A percentile compares a stretch with the other conserved stretches of the same genome.
These are phyloP conservation scores for Cirrhinus mrigala DNA, from an alignment of 2,797 vertebrate species.

Conservation along the genomic window DNA sequence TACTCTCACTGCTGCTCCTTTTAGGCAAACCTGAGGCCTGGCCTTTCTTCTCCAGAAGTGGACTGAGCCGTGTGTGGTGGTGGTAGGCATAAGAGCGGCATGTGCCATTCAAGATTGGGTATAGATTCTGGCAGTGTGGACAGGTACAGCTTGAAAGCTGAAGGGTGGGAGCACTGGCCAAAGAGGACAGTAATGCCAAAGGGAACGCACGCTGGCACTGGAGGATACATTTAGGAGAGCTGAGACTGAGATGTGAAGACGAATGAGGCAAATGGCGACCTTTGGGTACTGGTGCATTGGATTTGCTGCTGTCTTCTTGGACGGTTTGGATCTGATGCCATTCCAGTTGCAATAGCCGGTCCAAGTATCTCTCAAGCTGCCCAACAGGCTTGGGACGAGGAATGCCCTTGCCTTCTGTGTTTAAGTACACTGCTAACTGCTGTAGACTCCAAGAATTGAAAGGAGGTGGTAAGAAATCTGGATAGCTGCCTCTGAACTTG, in stretches of 20 bases:
- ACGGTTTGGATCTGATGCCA: constrained; percentile 86
- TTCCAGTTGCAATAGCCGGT: constrained; percentile 88
- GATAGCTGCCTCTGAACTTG: constrained; percentile 74
- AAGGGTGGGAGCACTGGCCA: constrained; percentile 65
- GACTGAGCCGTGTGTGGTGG: constrained; percentile 64
- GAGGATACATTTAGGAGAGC: constrained; percentile 79
- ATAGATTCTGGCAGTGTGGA: constrained; percentile 64
- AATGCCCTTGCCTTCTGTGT: constrained; percentile 73
- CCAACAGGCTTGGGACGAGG: constrained; percentile 73
- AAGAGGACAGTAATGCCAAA: constrained; percentile 73
- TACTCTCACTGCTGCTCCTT: constrained; percentile 75
- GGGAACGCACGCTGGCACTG: constrained; percentile 82
- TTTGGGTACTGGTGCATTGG: not conserved
- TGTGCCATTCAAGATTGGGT: constrained; percentile 59
- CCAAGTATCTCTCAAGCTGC: constrained; percentile 83
- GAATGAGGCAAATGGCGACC: constrained; percentile 71
- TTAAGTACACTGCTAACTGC: constrained; percentile 82
- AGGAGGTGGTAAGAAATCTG: constrained; percentile 90
- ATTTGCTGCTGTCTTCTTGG: constrained; percentile 78
- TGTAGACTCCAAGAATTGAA: constrained; percentile 90
- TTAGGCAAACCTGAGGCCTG: constrained; percentile 3
- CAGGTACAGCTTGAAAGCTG: constrained; percentile 68
- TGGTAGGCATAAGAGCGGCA: constrained; percentile 64
- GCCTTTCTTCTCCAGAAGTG: constrained; percentile 57
- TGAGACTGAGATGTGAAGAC: constrained; percentile 72